phyloP scores from a whole-genome alignment of 2,888 invertebrate genomes.

The Chloroclysta siterata region DNA sequence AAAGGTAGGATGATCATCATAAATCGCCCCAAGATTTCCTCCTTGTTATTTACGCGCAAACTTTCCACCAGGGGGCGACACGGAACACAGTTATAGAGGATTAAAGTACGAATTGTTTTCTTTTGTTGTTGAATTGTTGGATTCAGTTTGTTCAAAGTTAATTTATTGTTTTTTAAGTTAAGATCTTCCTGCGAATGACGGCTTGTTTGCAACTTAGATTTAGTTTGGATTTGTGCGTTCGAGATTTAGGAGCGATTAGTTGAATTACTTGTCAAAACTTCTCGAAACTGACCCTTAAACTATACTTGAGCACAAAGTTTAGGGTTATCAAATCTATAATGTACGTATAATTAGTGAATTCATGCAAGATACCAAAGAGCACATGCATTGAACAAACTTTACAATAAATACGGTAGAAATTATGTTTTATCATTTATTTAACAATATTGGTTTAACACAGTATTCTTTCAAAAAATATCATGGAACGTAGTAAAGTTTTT shows the following conservation, averaged over 20 bases:
- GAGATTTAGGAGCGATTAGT: slow-evolving; percentile 23
- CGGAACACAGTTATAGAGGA: slow-evolving; percentile 39
- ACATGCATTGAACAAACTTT: too few species aligned
- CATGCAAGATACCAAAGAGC: too few species aligned
- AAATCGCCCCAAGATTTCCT: slow-evolving; percentile 41
- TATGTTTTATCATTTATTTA: too few species aligned
- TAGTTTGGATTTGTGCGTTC: slow-evolving; percentile 19
- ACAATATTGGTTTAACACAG: too few species aligned
- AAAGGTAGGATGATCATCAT: slow-evolving; percentile 45
- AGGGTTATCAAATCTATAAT: neutral
- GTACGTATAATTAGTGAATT: neutral
- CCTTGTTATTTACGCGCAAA: slow-evolving; percentile 38
- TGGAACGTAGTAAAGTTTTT: too few species aligned
- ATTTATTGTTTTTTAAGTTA: slow-evolving; percentile 35
- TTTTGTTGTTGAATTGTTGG: slow-evolving; percentile 37
- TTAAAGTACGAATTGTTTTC: slow-evolving; percentile 44
- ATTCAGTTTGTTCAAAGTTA: slow-evolving; percentile 37
- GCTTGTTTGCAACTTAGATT: slow-evolving; percentile 30
- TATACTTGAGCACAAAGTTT: neutral
- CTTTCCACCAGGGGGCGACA: slow-evolving; percentile 35
- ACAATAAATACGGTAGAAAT: too few species aligned
- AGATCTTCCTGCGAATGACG: slow-evolving; percentile 29
- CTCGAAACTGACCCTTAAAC: slow-evolving; percentile 12
- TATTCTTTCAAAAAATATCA: too few species aligned
- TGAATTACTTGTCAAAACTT: slow-evolving; percentile 18